Evolutionary conservation across 2,888 invertebrate genomes (phyloP).

Genomic region (Hydrotaea cyrtoneurina): DNA sequence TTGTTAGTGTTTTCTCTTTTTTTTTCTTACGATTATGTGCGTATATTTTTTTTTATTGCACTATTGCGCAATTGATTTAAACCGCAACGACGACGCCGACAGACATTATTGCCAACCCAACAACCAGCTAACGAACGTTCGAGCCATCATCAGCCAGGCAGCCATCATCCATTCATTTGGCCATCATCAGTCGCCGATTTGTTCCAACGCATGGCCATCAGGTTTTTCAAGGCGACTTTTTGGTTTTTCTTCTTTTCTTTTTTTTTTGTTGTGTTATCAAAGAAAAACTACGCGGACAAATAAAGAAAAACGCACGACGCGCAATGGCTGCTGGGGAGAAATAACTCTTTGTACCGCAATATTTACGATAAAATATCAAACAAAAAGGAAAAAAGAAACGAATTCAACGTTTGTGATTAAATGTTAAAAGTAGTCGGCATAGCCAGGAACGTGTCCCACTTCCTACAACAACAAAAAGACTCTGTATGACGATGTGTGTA

Average conservation of each 20-base stretch:
- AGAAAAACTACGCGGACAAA: background rate
- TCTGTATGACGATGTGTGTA: background rate
- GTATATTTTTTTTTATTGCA: conserved; percentile 21
- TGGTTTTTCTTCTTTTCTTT: too few relatives aligned
- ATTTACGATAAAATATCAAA: background rate
- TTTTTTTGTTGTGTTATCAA: background rate
- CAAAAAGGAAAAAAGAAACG: background rate
- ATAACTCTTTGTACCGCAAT: conserved; percentile 2
- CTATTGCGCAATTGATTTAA: conserved; percentile 28
- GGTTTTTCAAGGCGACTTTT: conserved; percentile 50
- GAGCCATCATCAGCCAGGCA: too few relatives aligned
- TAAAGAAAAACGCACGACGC: conserved; percentile 11
- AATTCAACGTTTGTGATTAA: conserved; percentile 8
- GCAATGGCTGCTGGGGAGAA: background rate
- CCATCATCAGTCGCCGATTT: background rate
- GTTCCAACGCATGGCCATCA: conserved; percentile 30
- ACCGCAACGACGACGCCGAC: background rate
- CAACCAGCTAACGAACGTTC: background rate
- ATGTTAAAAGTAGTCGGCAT: background rate
- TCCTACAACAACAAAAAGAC: background rate
- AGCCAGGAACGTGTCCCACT: background rate
- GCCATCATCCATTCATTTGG: background rate
- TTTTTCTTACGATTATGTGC: conserved; percentile 10
- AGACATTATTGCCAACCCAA: background rate
- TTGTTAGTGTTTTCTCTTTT: background rate